Evolutionary conservation across 2,888 invertebrate species (phyloP).

Genomic region (Lithophane leautieri): DNA sequence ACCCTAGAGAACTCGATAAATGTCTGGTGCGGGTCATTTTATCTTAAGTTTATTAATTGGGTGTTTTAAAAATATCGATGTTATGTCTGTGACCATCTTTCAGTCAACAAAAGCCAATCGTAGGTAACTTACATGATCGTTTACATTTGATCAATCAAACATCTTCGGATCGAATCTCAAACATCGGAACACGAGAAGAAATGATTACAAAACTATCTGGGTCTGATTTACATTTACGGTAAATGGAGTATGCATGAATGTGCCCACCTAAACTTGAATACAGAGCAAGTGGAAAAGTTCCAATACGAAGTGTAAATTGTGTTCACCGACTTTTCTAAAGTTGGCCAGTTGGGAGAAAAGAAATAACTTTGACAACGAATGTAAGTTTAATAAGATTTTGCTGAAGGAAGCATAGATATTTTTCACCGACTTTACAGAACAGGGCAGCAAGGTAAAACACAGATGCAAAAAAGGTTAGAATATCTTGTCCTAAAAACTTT

Average conservation of each 20-base stretch:
- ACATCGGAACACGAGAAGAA: conserved; percentile 7
- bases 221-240: not conserved
- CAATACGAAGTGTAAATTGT: conserved; percentile 18
- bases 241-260: not conserved
- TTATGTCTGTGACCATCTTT: not conserved
- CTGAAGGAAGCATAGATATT: not conserved
- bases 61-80: too few species aligned
- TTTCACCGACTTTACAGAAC: not conserved
- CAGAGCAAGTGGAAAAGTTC: conserved; percentile 35
- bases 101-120: not conserved
- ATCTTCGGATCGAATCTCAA: conserved; percentile 2
- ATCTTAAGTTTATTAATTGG: too few species aligned
- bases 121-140: not conserved
- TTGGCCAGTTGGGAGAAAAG: conserved; percentile 14
- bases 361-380: conserved; percentile 3
- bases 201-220: not conserved
- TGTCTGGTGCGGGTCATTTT: too few species aligned
- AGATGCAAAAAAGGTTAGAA: too few species aligned
- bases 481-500: too few species aligned
- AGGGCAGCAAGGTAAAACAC: not conserved
- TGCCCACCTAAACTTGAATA: conserved; percentile 3
- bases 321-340: conserved; percentile 7
- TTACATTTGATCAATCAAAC: conserved; percentile 17
- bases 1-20: too few species aligned
- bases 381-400: not conserved